phyloP scores from a whole-genome alignment of 1,140 invertebrate species.

The Diachasma alloeum region DNA sequence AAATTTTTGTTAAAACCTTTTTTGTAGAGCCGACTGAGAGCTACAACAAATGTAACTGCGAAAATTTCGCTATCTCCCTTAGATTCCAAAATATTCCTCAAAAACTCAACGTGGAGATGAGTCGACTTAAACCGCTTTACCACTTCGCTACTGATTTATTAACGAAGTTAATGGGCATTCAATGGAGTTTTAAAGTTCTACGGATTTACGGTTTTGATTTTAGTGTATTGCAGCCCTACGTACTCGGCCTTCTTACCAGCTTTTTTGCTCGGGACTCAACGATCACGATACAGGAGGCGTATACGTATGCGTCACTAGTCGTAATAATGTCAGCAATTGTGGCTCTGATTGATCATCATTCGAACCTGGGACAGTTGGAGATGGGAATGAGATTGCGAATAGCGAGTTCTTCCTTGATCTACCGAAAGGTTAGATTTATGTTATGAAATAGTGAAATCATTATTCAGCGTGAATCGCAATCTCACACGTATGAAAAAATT shows the following conservation, averaged over 20 bases:
- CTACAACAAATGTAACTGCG: too few species aligned
- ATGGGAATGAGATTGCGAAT: constrained; percentile 67
- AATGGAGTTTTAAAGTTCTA: background rate
- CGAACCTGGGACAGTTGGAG: constrained; percentile 54
- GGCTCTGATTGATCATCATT: constrained; percentile 59
- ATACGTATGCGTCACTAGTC: constrained; percentile 60
- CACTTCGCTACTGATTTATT: too few species aligned
- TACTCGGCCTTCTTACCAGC: constrained; percentile 59
- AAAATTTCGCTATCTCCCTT: too few species aligned
- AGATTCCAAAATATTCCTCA: too few species aligned
- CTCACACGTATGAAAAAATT: too few species aligned
- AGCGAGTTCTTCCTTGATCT: constrained; percentile 67
- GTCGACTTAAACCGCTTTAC: too few species aligned
- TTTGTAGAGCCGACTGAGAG: too few species aligned
- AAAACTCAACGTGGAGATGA: too few species aligned
- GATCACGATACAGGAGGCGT: constrained; percentile 54
- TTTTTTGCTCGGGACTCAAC: constrained; percentile 60
- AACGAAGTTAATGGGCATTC: too few species aligned
- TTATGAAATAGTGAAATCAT: constrained; percentile 16
- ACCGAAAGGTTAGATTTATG: constrained; percentile 59
- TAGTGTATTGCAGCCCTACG: constrained; percentile 56
- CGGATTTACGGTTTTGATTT: too few species aligned
- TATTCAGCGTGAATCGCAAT: background rate
- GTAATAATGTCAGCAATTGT: constrained; percentile 56
- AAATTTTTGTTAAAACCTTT: too few species aligned